Evolutionary conservation across 1,140 invertebrate species (phyloP).

Genomic region (Coenobita brevimanus): DNA sequence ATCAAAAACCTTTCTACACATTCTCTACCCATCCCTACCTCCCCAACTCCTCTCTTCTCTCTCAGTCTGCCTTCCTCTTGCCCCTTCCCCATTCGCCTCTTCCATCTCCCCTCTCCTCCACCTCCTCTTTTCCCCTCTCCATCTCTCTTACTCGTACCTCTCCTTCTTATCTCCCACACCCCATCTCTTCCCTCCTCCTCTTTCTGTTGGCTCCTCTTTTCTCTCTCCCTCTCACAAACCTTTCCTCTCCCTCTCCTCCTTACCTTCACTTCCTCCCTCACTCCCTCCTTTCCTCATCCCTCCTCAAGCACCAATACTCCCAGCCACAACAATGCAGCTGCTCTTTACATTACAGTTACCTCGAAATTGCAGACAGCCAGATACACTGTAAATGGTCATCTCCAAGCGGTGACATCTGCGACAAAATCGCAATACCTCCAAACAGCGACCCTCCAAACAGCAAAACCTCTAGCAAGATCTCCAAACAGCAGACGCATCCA

Average conservation of each 20-base stretch:
- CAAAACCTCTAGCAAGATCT: no score
- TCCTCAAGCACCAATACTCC: no score
- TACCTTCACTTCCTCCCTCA: background rate
- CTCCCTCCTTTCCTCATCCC: background rate
- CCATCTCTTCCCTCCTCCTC: background rate
- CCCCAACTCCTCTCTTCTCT: background rate
- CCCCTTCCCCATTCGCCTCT: background rate
- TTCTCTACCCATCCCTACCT: background rate
- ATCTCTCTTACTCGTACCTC: background rate
- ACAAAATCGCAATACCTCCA: no score
- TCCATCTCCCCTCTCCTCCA: background rate
- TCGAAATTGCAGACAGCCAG: no score
- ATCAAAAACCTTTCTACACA: background rate
- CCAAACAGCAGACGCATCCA: no score
- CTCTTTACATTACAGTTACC: no score
- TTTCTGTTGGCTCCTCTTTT: background rate
- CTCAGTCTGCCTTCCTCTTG: background rate
- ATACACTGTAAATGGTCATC: no score
- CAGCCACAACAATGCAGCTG: no score
- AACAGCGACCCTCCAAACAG: no score
- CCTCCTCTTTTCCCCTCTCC: background rate
- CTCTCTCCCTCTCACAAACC: background rate
- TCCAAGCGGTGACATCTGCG: no score
- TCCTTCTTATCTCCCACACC: background rate
- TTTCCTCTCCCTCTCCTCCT: background rate